Base-by-base conservation (phyloP, 1,140 invertebrate species). In the Chrysomallon squamiferum region DNA sequence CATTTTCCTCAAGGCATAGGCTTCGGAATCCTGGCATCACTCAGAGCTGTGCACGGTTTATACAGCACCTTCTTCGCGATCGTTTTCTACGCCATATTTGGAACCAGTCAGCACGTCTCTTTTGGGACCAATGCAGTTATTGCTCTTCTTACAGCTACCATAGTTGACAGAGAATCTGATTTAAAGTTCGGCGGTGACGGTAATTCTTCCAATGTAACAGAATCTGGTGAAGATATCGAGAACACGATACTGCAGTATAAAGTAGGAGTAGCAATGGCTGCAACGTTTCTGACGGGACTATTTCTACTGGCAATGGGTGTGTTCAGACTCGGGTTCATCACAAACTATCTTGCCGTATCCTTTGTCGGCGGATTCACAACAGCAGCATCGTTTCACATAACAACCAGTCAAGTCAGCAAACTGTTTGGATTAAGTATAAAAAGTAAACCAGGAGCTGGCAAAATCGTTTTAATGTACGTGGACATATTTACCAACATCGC, bases 351-450 rank as follows among this genome's bases (percentile, higher is more conserved):
- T 22, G 94, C 93, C 1, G 93, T 95, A 74, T 92, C 93, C 3
- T 87, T 98, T 64, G 91, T 97, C 0, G 94, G 91, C 70, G 94
- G 94, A 1, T 96, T 97, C 79, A 96, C 94, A 1, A 95, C 93
- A 0, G 94, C 92, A 0, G 93, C 94, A 3, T 93, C 94, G 0
- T 84, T 95, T 65, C 93, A 96, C 75, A 95, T 97, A 93, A 93
- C 2, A 93, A 96, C 86, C 83, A 95, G 93, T 1, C 95, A 97
- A 86, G 85, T 96, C 1, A 94, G 93, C 2, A 76, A 77, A 50
- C 85, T 96, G 0, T 87, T 97, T 59, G 94, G 95, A 2, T 81
- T 96, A 0, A 62, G 54, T 15, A 47, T 77, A 2, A 29, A 20
- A 18, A 13, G 43, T 0, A 38, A 59, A 25, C 32, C 71, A 27